Evolutionary conservation across 2,113 vertebrate species (phyloP), one percentile per base, ranked within the genome.

Genomic region (Lepidiolamprologus cunningtoni): DNA sequence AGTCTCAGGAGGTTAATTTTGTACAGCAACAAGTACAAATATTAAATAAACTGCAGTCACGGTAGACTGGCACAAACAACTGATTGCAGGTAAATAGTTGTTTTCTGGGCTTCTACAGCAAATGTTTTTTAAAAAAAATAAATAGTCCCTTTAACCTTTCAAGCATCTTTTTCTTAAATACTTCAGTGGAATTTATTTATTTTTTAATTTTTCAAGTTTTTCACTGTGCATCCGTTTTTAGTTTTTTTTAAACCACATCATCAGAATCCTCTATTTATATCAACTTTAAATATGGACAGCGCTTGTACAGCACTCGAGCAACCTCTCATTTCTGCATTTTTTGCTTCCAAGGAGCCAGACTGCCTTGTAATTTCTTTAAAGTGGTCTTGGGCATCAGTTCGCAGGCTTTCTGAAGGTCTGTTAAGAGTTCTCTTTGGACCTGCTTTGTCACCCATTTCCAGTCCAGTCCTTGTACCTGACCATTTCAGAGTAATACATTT

Each of bases 101-200:
- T 12, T 66, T 66, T 5, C 33, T 66, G 31, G 10, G 17, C 19
- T 66, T 37, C 10, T 66, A 66, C 61, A 37, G 61, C 33, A 37
- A 66, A 66, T 13, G 9, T 23, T 23, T 4, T 6, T 17, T 17
- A 1, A 0, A 1, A 1, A 0, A 1, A 35, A n/a, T 0, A 66
- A 66, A 13, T 21, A 13, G 7, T 35, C 7, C 33, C 3, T 37
- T 66, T 66, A 66, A 66, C 19, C 33, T 66, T 71, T 42, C n/a
- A 42, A 23, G 13, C 37, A 26, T 42, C n/a, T 10, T 16, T 73
- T 45, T 45, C 37, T 45, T 42, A 73, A 45, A 45, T 13, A 73
- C 21, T 42, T 73, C 21, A 37, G 19, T 8, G 61, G 61, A 37
- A 37, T 37, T 37, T n/a, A 35, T 33, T 63, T 10, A n/a, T 66